Evolutionary conservation across 35 echinoderm and acorn worm genomes (phyloP), one percentile per base, ranked within the genome.

Genomic region (Hemicentrotus pulcherrimus): DNA sequence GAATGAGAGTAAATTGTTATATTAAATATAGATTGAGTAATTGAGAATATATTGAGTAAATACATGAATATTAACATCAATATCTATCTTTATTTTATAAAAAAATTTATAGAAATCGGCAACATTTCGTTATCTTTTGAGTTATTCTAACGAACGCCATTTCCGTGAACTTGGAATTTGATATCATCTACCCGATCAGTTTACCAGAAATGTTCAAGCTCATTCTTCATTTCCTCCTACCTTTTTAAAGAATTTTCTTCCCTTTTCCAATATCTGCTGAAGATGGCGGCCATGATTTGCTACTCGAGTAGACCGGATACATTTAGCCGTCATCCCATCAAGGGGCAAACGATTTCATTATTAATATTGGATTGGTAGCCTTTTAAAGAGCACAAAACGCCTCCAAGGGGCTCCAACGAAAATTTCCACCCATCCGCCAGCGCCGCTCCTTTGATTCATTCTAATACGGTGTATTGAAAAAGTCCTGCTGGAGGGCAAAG

Each of bases 371-470:
- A 78, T 78, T 78, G 19, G 65, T 78, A 28, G 22, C 65, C 65
- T 78, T 78, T 78, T 78, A 78, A 28, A 78, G 22, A 78, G 65
- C 19, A 28, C 22, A 78, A 28, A 71, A 78, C 18, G 19, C 65
- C 19, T 28, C 18, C 6, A 4, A 28, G 22, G 24, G 65, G 65
- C 0, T 28, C 28, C 65, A 8, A 8, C 65, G 24, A 78, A 78
- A 4, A 22, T 28, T 78, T 71, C 19, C 65, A 78, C 19, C 65
- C 28, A 28, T 78, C 65, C 65, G 19, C 19, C 19, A 78, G 65
- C 28, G 65, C 65, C 65, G 65, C 65, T 78, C 65, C 19, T 78
- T 78, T 78, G 65, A 78, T 78, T 78, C 65, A 78, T 78, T 78
- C 65, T 78, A n/a, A 78, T 78, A 28, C 7, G 50, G 50, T 78